Evolutionary conservation across 2,797 vertebrate species (phyloP).

Genomic region (Falco cherrug): DNA sequence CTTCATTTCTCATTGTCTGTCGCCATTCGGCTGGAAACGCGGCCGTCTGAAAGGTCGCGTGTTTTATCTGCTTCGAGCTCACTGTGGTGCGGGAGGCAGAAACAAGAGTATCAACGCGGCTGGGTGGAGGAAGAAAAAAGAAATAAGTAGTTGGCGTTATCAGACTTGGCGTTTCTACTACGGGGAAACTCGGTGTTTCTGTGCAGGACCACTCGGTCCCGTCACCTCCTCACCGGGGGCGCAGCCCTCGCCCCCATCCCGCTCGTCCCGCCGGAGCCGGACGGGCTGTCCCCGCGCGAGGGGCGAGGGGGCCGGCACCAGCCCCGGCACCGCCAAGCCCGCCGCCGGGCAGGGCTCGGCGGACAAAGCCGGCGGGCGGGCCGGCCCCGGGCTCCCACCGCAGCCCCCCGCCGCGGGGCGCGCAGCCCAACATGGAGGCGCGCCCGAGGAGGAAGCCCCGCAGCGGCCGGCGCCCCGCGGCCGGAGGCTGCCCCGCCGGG

Average conservation of each 20-base stretch:
- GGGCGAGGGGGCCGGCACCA: no score
- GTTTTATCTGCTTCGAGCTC: not conserved
- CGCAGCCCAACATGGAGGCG: not conserved
- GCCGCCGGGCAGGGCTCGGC: no score
- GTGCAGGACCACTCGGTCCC: not conserved
- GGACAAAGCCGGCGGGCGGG: no score
- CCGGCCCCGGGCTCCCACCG: not conserved
- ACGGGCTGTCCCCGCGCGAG: no score
- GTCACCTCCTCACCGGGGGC: not conserved
- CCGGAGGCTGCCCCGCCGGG: not conserved
- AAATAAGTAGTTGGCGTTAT: not conserved
- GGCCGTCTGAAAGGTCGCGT: fast-evolving
- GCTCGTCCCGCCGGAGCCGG: no score
- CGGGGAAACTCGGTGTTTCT: fast-evolving
- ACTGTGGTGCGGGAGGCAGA: not conserved
- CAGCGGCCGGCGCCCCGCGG: not conserved
- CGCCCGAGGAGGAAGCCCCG: not conserved
- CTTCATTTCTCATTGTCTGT: not conserved
- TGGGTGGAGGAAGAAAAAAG: no score
- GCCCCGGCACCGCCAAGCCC: no score
- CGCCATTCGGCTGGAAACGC: not conserved
- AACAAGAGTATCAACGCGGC: not conserved
- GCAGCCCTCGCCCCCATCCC: no score
- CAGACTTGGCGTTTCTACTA: not conserved
- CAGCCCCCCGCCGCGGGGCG: not conserved